Base-by-base conservation (phyloP, 2,113 vertebrate species). In the Crotophaga sulcirostris region DNA sequence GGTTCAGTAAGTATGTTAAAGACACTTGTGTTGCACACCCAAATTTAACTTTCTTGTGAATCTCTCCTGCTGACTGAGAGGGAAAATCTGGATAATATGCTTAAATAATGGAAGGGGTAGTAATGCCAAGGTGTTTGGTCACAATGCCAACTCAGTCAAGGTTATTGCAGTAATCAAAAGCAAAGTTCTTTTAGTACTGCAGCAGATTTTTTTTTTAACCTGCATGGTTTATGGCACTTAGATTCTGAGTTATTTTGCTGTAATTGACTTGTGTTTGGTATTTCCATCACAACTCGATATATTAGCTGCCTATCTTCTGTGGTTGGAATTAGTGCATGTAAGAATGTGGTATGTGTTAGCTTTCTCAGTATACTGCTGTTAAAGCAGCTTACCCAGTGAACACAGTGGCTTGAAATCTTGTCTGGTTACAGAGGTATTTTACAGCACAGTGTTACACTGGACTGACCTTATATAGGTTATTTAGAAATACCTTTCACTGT, bases 401-500 rank as follows among this genome's bases (percentile, higher is more conserved):
- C 87, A 78, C 78, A 45, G 9, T 42, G 4, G 25, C 25, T 58
- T 60, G n/a, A 54, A 87, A 42, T 79, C 87, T 79, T 79, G 54
- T 9, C 25, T 87, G 54, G 47, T 60, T 28, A 16, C n/a, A 58
- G 62, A 72, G 54, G 24, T 52, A 42, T 70, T 89, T 84, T 52
- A 63, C 42, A n/a, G 36, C 31, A 6, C 5, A 52, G 13, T 45
- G 13, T 82, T 84, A 76, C 28, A n/a, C 62, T 59, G 36, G 36
- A 14, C 47, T 82, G 77, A 64, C 38, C 89, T 92, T 28, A 87
- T 47, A 28, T 62, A 68, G 36, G 60, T 4, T 93, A 52, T 81
- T 95, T 92, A 74, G 87, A 82, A 84, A 91, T 72, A 87, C 69
- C 60, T 86, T 94, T 84, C 66, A n/a, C 56, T 87, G 9, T 80